Conservation (phyloP, 2,113 vertebrate genomes). For the Aspiorhynchus laticeps region DNA sequence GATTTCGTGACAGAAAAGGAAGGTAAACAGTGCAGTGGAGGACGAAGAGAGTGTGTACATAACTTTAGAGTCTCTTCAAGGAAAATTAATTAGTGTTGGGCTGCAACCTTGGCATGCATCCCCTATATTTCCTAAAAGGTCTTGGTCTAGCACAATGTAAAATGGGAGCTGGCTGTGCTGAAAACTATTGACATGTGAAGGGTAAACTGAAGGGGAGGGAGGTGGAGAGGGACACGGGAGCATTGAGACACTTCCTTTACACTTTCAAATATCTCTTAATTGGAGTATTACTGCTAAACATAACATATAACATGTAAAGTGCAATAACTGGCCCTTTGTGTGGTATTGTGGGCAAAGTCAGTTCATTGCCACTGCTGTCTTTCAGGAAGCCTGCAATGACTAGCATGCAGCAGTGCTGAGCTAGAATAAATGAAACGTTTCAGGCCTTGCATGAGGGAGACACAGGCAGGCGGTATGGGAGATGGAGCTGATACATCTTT, state of each 20-base stretch:
- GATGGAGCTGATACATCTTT: conserved; percentile 66
- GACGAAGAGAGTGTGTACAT: too few relatives aligned
- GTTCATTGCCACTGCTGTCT: conserved; percentile 59
- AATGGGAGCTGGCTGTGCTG: conserved; percentile 58
- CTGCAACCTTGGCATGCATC: conserved; percentile 72
- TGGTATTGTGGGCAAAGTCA: conserved; percentile 56
- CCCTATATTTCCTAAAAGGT: conserved; percentile 61
- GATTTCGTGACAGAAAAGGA: neutral
- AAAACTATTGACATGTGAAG: conserved; percentile 70
- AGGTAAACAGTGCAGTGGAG: neutral
- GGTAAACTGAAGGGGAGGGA: conserved; percentile 65
- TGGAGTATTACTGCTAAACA: conserved; percentile 70
- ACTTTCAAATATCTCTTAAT: conserved; percentile 64
- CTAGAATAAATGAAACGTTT: conserved; percentile 72
- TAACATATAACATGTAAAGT: conserved; percentile 54
- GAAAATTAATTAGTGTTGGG: conserved; percentile 71
- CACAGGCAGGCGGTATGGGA: conserved; percentile 41
- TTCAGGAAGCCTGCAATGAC: conserved; percentile 69
- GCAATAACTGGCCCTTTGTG: conserved; percentile 61
- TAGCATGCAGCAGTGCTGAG: conserved; percentile 63
- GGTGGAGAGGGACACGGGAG: conserved; percentile 44
- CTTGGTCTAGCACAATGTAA: conserved; percentile 62
- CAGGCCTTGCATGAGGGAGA: conserved; percentile 45
- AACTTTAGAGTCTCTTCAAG: conserved; percentile 29
- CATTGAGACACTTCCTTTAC: conserved; percentile 64